phyloP scores from a whole-genome alignment of 2,113 vertebrate species.

The Thamnaconus septentrionalis region DNA sequence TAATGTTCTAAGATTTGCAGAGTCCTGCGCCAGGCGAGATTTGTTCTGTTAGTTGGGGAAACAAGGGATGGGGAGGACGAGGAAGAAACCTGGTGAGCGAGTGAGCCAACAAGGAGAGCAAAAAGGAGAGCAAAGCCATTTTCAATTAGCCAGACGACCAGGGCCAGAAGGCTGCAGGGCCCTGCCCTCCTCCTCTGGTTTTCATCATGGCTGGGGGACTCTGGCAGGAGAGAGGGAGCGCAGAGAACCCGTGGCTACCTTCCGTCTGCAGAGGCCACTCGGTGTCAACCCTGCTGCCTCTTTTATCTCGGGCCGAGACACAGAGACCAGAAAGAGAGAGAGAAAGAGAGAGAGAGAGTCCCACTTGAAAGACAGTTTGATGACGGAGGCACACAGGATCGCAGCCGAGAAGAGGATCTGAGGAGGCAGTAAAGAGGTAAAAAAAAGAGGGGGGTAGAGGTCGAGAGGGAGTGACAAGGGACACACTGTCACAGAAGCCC shows the following conservation, averaged over 20 bases:
- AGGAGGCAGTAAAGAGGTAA: slow-evolving; percentile 51
- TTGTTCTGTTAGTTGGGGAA: neutral
- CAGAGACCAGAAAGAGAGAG: slow-evolving; percentile 54
- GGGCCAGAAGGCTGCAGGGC: slow-evolving; percentile 31
- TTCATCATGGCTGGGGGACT: slow-evolving; percentile 59
- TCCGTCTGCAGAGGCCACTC: slow-evolving; percentile 62
- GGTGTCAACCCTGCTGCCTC: slow-evolving; percentile 54
- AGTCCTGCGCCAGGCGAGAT: slow-evolving; percentile 22
- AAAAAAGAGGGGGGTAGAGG: too few species aligned
- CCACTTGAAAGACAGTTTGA: slow-evolving; percentile 76
- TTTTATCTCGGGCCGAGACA: slow-evolving; percentile 73
- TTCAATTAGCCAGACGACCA: slow-evolving; percentile 66
- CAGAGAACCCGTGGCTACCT: slow-evolving; percentile 47
- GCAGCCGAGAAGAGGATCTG: slow-evolving; percentile 55
- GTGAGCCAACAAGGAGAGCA: slow-evolving; percentile 27
- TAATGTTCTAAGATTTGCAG: slow-evolving; percentile 76
- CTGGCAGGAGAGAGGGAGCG: slow-evolving; percentile 39
- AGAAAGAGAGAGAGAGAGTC: slow-evolving; percentile 52
- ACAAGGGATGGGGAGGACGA: slow-evolving; percentile 11
- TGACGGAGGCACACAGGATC: slow-evolving; percentile 66
- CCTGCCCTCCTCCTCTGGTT: slow-evolving; percentile 65
- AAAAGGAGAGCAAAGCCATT: slow-evolving; percentile 54
- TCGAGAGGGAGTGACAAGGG: slow-evolving; percentile 48
- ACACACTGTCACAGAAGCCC: slow-evolving; percentile 42
- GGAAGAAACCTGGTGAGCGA: slow-evolving; percentile 21